phyloP scores from a whole-genome alignment of 2,888 invertebrate species.

The Trissolcus japonicus region DNA sequence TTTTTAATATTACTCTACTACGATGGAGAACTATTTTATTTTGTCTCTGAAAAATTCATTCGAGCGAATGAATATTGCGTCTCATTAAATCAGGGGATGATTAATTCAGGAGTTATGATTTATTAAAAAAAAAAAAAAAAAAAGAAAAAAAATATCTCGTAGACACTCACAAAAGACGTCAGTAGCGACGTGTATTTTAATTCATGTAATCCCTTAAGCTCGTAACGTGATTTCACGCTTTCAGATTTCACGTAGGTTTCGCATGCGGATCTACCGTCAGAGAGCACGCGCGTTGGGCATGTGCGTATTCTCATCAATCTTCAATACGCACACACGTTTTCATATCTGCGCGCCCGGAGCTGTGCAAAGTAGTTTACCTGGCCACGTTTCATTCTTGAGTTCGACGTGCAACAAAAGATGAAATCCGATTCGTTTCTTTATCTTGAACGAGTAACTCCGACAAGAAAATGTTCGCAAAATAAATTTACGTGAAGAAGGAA shows the following conservation, averaged over 20 bases:
- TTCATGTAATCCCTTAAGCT: constrained; percentile 70
- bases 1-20: too few species aligned
- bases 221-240: constrained; percentile 73
- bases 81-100: neutral
- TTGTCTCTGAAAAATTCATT: neutral
- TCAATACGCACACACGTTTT: constrained; percentile 28
- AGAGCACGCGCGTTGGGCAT: constrained; percentile 63
- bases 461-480: too few species aligned
- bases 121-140: neutral
- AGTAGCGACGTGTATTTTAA: constrained; percentile 65
- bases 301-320: constrained; percentile 51
- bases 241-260: constrained; percentile 64
- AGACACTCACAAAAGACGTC: constrained; percentile 33
- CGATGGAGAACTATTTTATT: too few species aligned
- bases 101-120: constrained; percentile 4
- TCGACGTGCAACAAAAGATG: constrained; percentile 38
- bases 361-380: constrained; percentile 48
- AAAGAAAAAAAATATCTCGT: neutral
- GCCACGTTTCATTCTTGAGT: constrained; percentile 38
- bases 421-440: constrained; percentile 4
- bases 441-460: neutral
- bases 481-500: too few species aligned
- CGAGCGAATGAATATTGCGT: neutral
- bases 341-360: constrained; percentile 44
- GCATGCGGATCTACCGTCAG: constrained; percentile 58